Evolutionary conservation across 2,113 vertebrate genomes (phyloP).

Genomic region (Bambusicola thoracicus): DNA sequence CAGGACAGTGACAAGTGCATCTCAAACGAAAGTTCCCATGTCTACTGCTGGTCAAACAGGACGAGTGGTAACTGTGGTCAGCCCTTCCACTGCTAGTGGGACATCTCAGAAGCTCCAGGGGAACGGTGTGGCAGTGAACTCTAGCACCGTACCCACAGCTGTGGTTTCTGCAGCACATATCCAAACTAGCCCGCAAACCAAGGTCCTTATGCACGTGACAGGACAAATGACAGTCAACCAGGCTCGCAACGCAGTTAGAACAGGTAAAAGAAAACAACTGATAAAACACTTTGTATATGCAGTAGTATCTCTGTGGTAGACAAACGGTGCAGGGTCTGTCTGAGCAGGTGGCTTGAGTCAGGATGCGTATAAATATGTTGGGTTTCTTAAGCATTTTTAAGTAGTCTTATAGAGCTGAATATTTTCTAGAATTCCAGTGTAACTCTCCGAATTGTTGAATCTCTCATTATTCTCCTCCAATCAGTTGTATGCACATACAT

Average conservation of each 20-base stretch:
- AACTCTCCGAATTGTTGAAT: background rate
- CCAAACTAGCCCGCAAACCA: conserved; percentile 90
- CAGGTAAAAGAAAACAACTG: conserved; percentile 80
- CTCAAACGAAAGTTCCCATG: conserved; percentile 88
- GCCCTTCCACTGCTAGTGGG: conserved; percentile 79
- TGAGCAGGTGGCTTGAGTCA: background rate
- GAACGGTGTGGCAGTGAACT: conserved; percentile 79
- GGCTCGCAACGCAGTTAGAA: conserved; percentile 91
- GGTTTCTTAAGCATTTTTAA: background rate
- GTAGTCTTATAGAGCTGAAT: background rate
- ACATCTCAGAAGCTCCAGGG: conserved; percentile 82
- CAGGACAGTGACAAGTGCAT: conserved; percentile 85
- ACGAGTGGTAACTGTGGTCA: conserved; percentile 86
- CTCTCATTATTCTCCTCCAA: background rate
- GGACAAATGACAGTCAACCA: conserved; percentile 98
- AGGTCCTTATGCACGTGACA: conserved; percentile 88
- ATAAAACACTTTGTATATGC: background rate
- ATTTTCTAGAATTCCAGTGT: background rate
- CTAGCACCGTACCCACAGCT: conserved; percentile 78
- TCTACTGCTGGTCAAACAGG: conserved; percentile 84
- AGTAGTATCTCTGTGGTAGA: background rate
- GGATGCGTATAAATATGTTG: background rate
- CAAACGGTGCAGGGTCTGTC: background rate
- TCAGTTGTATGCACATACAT: background rate
- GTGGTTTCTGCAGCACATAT: conserved; percentile 87